These are phyloP conservation scores for Corbicula japonica DNA, from an alignment of 2,888 invertebrate species.

Conservation along the genomic window DNA sequence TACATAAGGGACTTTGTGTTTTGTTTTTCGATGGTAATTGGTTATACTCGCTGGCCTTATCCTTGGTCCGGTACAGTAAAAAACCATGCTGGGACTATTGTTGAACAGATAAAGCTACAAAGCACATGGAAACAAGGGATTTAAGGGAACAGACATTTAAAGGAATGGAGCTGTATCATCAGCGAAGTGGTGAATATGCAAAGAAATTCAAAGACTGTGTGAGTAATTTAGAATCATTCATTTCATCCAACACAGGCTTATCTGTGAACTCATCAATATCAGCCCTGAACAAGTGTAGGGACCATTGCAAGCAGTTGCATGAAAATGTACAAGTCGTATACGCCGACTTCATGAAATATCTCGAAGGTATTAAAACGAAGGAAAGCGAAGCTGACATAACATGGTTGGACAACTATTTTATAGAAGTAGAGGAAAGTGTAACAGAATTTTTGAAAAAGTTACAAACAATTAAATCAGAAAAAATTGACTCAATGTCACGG, in stretches of 20 bases:
- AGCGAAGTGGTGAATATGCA: background rate
- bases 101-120: background rate
- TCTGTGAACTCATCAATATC: constrained; percentile 19
- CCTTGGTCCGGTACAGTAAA: constrained; percentile 26
- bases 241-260: constrained; percentile 9
- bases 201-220: constrained; percentile 1
- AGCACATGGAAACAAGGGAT: constrained; percentile 11
- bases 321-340: background rate
- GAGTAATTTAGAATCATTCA: background rate
- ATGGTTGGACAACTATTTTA: constrained; percentile 21
- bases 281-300: constrained; percentile 18
- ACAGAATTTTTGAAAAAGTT: constrained; percentile 1
- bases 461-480: constrained; percentile 14
- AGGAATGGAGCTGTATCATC: constrained; percentile 13
- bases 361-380: constrained; percentile 17
- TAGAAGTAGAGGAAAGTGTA: background rate
- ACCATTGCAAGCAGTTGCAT: constrained; percentile 1
- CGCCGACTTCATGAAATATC: background rate
- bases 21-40: too few relatives aligned
- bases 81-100: too few relatives aligned
- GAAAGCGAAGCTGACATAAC: constrained; percentile 6
- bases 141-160: background rate
- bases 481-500: constrained; percentile 23
- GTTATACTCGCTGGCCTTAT: background rate
- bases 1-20: too few relatives aligned